These are phyloP conservation scores for Motacilla tschutschensis DNA, from an alignment of 2,113 vertebrate genomes.

Conservation along the genomic window DNA sequence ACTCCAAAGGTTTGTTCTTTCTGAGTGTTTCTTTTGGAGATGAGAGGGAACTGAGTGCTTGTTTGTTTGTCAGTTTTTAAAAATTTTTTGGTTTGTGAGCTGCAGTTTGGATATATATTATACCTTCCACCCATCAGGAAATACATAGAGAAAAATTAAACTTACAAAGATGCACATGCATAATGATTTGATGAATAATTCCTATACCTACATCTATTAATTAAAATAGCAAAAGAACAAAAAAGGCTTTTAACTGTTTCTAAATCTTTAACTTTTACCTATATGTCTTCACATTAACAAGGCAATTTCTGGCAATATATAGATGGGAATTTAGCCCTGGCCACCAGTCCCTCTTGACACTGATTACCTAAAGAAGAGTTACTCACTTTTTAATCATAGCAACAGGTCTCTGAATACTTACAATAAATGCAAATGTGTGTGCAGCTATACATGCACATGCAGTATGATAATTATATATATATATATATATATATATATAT, in stretches of 20 bases:
- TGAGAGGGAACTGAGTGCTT: rapidly evolving
- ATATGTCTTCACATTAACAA: neutral
- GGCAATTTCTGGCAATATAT: neutral
- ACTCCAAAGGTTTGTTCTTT: neutral
- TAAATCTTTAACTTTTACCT: neutral
- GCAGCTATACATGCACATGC: neutral
- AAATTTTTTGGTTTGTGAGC: neutral
- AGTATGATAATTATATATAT: neutral
- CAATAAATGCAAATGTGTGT: neutral
- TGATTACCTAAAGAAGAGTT: neutral
- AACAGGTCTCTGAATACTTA: neutral
- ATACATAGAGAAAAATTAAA: neutral
- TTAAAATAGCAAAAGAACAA: neutral
- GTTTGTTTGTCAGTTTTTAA: rapidly evolving
- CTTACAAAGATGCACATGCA: neutral
- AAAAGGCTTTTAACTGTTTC: neutral
- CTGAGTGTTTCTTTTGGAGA: neutral
- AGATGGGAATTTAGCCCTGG: neutral
- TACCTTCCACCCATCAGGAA: neutral
- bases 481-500: neutral
- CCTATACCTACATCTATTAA: neutral
- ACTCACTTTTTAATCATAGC: neutral
- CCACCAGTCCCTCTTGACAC: neutral
- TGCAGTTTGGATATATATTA: neutral
- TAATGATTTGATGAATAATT: neutral